A percentile compares a stretch with the other conserved stretches of the same genome.
Evolutionary conservation across 2,888 invertebrate species (phyloP).

Genomic region (Cephus pygmeus): DNA sequence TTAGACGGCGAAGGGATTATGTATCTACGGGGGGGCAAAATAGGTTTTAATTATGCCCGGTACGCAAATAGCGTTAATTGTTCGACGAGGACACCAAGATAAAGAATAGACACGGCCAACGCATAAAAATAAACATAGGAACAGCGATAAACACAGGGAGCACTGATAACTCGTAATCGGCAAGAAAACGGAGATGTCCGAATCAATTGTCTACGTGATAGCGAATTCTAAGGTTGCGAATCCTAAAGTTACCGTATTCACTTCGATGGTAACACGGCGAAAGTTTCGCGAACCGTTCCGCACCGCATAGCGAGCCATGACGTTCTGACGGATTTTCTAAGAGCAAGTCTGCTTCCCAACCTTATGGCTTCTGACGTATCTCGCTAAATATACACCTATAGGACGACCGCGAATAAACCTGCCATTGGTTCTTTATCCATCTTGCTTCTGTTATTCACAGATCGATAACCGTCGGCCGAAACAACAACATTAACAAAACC

Average conservation of each 20-base stretch:
- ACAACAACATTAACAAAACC: not conserved
- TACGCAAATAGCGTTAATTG: constrained; percentile 37
- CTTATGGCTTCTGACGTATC: constrained; percentile 34
- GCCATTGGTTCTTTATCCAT: not conserved
- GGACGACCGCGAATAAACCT: constrained; percentile 14
- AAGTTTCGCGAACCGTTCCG: not conserved
- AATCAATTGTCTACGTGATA: not conserved
- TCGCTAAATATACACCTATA: constrained; percentile 45
- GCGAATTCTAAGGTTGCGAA: not conserved
- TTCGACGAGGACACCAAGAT: not conserved
- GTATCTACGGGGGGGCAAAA: not conserved
- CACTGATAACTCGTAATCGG: not conserved
- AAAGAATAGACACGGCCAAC: not conserved
- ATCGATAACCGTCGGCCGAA: not conserved
- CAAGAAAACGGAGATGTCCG: not conserved
- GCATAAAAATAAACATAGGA: not conserved
- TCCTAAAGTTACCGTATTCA: not conserved
- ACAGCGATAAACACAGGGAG: not conserved
- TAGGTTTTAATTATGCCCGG: constrained; percentile 25
- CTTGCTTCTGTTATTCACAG: not conserved
- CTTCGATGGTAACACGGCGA: not conserved
- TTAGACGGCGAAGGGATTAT: not conserved
- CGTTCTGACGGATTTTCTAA: constrained; percentile 5
- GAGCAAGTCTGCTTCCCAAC: constrained; percentile 1
- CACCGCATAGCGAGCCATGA: constrained; percentile 1